These are phyloP conservation scores for Myrmecophaga tridactyla DNA, from an alignment of 2,113 vertebrate genomes.

Conservation along the genomic window DNA sequence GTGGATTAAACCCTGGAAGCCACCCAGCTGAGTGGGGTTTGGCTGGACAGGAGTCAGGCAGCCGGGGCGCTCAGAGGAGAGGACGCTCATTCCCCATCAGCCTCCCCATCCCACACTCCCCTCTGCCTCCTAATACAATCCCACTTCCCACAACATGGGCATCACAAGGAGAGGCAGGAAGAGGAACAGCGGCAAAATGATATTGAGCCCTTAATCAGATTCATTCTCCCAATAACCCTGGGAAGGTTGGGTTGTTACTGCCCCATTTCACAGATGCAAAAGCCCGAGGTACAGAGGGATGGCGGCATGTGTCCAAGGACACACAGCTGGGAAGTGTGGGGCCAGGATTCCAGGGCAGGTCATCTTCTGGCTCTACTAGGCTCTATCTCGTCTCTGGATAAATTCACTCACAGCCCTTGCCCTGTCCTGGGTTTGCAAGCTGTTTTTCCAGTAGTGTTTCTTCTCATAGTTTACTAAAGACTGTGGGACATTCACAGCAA, in stretches of 20 bases:
- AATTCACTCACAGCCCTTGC: not conserved
- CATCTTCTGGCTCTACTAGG: not conserved
- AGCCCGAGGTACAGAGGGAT: not conserved
- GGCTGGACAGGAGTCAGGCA: not conserved
- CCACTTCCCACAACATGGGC: too few relatives aligned
- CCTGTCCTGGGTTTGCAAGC: not conserved
- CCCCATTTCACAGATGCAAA: not conserved
- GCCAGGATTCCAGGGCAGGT: not conserved
- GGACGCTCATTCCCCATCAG: not conserved
- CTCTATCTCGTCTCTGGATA: not conserved
- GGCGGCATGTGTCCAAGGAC: not conserved
- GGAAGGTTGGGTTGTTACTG: not conserved
- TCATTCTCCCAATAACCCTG: not conserved
- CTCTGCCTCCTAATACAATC: not conserved
- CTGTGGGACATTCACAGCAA: not conserved
- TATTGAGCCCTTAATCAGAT: not conserved
- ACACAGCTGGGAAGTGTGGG: not conserved
- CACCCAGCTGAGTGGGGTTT: not conserved
- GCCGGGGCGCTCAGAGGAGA: not conserved
- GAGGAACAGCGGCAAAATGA: accelerated
- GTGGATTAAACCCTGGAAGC: not conserved
- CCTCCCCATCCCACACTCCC: not conserved
- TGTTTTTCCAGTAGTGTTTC: not conserved
- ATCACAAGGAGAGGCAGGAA: not conserved
- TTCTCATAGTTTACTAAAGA: not conserved